Percentiles rank a stretch among this genome's conserved stretches.
phyloP scores from a whole-genome alignment of 2,797 vertebrate species.

The Labeo calbasu region DNA sequence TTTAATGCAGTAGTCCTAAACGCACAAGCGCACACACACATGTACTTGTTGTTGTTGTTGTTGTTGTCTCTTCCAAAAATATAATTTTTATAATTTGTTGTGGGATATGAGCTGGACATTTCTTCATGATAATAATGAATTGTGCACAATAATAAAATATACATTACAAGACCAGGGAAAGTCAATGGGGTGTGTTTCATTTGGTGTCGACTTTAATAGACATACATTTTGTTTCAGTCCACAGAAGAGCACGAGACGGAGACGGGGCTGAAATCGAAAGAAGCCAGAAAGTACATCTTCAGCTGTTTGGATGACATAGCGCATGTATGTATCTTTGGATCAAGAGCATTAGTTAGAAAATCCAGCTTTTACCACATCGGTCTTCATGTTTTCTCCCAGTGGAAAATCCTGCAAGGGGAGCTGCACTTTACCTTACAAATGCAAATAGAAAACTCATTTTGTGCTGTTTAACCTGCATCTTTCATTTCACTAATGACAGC shows the following conservation, averaged over 20 bases:
- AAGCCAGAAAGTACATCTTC: conserved; percentile 99
- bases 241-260: conserved; percentile 97
- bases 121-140: background rate
- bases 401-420: background rate
- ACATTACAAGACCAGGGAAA: background rate
- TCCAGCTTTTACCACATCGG: background rate
- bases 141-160: background rate
- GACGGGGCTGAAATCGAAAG: conserved; percentile 99
- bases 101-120: background rate
- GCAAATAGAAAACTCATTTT: background rate
- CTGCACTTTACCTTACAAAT: background rate
- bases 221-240: conserved; percentile 76
- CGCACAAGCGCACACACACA: too few relatives aligned
- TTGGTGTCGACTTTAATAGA: conserved; percentile 1
- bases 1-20: too few relatives aligned
- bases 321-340: conserved; percentile 84
- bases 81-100: background rate
- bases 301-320: conserved; percentile 98
- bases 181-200: background rate
- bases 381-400: background rate
- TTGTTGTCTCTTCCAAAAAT: too few relatives aligned
- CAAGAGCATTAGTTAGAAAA: background rate
- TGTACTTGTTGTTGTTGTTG: too few relatives aligned
- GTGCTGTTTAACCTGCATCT: background rate
- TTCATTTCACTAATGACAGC: background rate